These are phyloP conservation scores for Julus scanicus DNA, from an alignment of 2,888 invertebrate species.

Conservation along the genomic window DNA sequence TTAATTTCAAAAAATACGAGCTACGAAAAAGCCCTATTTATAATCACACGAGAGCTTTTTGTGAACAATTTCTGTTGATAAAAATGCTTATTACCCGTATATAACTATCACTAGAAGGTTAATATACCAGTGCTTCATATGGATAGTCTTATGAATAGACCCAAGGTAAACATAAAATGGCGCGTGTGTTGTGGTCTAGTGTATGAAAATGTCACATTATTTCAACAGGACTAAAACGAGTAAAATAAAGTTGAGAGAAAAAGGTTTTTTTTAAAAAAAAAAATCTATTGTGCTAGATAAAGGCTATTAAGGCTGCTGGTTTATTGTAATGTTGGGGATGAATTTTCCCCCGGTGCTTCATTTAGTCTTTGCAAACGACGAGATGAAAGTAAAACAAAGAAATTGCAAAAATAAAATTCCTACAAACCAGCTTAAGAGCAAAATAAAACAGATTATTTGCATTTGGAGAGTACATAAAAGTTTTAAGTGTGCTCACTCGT, in stretches of 20 bases:
- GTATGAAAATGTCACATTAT: not conserved
- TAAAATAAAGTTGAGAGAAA: not conserved
- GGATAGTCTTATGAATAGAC: not conserved
- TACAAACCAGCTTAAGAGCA: not conserved
- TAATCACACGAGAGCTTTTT: too few relatives aligned
- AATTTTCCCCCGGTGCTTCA: conserved; percentile 1
- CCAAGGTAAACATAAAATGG: not conserved
- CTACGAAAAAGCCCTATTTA: too few relatives aligned
- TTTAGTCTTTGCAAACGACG: not conserved
- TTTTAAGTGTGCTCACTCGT: not conserved
- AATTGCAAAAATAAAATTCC: not conserved
- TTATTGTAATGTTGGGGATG: not conserved
- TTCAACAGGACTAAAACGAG: too few relatives aligned
- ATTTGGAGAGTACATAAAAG: not conserved
- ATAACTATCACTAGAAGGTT: too few relatives aligned
- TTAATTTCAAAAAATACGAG: too few relatives aligned
- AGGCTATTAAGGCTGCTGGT: not conserved
- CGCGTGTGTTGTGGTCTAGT: too few relatives aligned
- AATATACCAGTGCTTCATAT: too few relatives aligned
- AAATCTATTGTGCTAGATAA: not conserved
- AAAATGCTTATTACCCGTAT: too few relatives aligned
- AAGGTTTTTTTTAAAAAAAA: not conserved
- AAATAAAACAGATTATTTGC: conserved; percentile 14
- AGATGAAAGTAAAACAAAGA: conserved; percentile 19
- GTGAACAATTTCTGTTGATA: too few relatives aligned